These are phyloP conservation scores for Acanthurus tractus DNA, from an alignment of 2,797 vertebrate species.

Conservation along the genomic window DNA sequence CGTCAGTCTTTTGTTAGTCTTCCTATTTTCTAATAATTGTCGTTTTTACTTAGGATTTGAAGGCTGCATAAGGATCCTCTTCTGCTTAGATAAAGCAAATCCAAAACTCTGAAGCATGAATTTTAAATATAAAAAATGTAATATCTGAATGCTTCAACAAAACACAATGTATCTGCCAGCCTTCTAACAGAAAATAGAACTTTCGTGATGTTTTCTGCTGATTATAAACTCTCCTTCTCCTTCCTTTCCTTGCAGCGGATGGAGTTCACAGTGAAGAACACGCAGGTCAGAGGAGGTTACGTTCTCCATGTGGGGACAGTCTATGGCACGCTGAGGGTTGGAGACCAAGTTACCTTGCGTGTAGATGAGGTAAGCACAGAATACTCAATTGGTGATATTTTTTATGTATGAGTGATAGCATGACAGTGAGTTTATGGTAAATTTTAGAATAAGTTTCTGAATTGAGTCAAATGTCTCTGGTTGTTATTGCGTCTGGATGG, in stretches of 20 bases:
- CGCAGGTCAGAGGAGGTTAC: slow-evolving; percentile 95
- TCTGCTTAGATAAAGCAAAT: neutral
- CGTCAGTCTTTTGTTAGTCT: neutral
- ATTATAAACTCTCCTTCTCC: neutral
- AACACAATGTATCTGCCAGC: neutral
- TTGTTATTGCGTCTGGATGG: neutral
- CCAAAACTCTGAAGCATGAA: too few relatives aligned
- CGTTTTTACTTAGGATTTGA: neutral
- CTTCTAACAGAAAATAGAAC: neutral
- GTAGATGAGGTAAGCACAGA: slow-evolving; percentile 91
- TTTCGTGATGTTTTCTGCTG: neutral
- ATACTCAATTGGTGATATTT: too few relatives aligned
- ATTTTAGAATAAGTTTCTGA: neutral
- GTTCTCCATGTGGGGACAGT: slow-evolving; percentile 94
- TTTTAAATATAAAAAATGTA: too few relatives aligned
- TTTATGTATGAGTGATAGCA: neutral
- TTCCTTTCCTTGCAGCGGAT: slow-evolving; percentile 86
- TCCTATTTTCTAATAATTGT: neutral
- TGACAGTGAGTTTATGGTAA: neutral
- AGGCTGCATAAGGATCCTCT: neutral
- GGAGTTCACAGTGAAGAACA: slow-evolving; percentile 97
- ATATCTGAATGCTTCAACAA: neutral
- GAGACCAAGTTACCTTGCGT: slow-evolving; percentile 89
- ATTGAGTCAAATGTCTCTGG: neutral
- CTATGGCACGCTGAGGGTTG: slow-evolving; percentile 92